phyloP scores from a whole-genome alignment of 64 coral and sea anemone species.

The Stylophora pistillata region DNA sequence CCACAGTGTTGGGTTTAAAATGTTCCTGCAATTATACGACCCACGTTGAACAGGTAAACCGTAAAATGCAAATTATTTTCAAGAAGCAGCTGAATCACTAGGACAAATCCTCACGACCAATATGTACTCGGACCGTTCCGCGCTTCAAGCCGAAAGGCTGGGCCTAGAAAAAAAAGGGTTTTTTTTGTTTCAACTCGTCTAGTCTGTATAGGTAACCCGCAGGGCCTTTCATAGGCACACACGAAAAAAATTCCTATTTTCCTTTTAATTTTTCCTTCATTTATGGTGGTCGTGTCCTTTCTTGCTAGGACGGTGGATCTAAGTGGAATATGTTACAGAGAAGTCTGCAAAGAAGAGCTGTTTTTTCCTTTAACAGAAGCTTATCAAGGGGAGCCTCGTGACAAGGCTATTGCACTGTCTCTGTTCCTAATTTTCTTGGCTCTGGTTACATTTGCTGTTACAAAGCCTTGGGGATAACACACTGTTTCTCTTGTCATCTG shows the following conservation, averaged over 20 bases:
- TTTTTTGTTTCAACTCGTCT: too few species aligned
- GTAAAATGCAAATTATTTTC: too few species aligned
- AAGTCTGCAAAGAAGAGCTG: conserved; percentile 88
- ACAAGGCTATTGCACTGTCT: conserved; percentile 74
- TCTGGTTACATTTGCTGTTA: conserved; percentile 57
- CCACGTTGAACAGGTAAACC: too few species aligned
- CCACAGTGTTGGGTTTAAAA: too few species aligned
- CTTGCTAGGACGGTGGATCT: conserved; percentile 60
- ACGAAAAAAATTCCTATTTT: background rate
- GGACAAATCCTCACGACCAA: too few species aligned
- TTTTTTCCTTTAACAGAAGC: conserved; percentile 75
- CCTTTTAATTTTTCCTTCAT: background rate
- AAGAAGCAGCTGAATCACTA: too few species aligned
- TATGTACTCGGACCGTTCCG: too few species aligned
- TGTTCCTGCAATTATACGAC: too few species aligned
- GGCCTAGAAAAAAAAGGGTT: too few species aligned
- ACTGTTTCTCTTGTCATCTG: background rate
- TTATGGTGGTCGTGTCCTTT: background rate
- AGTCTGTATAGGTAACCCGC: too few species aligned
- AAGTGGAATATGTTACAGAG: conserved; percentile 70
- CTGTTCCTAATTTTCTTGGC: conserved; percentile 65
- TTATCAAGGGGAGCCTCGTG: conserved; percentile 76
- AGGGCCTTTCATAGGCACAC: too few species aligned
- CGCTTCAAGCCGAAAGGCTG: too few species aligned
- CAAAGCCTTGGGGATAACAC: conserved; percentile 83